Evolutionary conservation across 1,140 invertebrate species (phyloP), one percentile per base, ranked within the genome.

Genomic region (Caenorhabditis latens): DNA sequence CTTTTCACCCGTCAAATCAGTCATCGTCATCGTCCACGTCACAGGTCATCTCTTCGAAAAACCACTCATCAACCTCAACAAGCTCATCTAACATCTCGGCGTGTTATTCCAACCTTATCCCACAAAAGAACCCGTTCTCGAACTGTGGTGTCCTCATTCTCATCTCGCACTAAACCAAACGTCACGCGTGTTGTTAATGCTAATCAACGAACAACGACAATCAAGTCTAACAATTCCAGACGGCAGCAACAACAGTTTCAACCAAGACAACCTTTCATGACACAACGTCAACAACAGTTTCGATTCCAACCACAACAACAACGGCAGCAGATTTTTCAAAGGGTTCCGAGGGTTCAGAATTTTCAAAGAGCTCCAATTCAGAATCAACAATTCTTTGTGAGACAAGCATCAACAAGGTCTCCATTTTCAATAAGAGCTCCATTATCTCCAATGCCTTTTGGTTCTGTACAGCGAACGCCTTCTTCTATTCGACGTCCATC

Each of bases 171-270:
- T 79, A 79, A 79, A 79, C 71, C 43, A 42, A 79, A 50, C 19
- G 46, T 32, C 16, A 71, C 65, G 40, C 42, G 42, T 71, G 43
- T n/a, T 32, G n/a, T 9, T 71, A 16, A n/a, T 71, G 19, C 71
- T 79, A 79, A 79, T 50, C 71, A 79, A 79, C 71, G 71, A 79
- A 79, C 71, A 79, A 79, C 71, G 71, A 79, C 13, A 50, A 21
- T 79, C 71, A 79, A 43, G 32, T 79, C 71, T 79, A 79, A 79
- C 71, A 79, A 53, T 79, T 79, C 71, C 71, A 79, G 71, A 79
- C 71, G 71, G 7, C 65, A 71, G 42, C 40, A 14, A 58, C 55
- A 58, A 11, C 55, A 58, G n/a, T 58, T 58, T 19, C 55, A 58
- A 58, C 55, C 14, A n/a, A 14, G 19, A 32, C 61, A 63, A 63